Conservation (phyloP, 2,797 vertebrate species). For the Gila robusta region DNA sequence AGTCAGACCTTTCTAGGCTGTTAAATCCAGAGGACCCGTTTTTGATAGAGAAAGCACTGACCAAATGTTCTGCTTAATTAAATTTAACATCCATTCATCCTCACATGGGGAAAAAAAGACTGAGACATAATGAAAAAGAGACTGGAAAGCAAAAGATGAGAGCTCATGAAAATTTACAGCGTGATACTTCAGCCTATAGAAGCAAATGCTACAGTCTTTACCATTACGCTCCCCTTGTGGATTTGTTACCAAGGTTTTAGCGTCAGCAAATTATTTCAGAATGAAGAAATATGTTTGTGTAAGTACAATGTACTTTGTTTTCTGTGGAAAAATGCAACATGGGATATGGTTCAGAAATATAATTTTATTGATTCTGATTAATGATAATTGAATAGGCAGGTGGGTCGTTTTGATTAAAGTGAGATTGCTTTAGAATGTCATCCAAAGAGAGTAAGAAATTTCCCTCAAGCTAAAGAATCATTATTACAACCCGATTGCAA, state of each 20-base stretch:
- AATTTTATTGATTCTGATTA: slow-evolving; percentile 52
- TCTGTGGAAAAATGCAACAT: background rate
- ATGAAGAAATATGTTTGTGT: background rate
- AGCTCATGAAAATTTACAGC: slow-evolving; percentile 80
- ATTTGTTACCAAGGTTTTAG: slow-evolving; percentile 68
- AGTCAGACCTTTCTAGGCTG: slow-evolving; percentile 68
- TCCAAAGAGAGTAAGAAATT: slow-evolving; percentile 25
- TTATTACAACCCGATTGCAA: slow-evolving; percentile 63
- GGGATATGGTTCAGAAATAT: slow-evolving; percentile 27
- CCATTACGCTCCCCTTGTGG: slow-evolving; percentile 63
- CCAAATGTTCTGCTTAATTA: slow-evolving; percentile 82
- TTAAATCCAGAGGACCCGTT: slow-evolving; percentile 67
- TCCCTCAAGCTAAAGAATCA: slow-evolving; percentile 53
- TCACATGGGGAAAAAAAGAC: slow-evolving; percentile 56
- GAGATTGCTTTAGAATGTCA: slow-evolving; percentile 56
- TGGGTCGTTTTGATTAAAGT: slow-evolving; percentile 51
- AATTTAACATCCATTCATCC: slow-evolving; percentile 77
- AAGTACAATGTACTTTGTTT: background rate
- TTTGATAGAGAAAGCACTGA: slow-evolving; percentile 72
- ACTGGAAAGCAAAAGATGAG: slow-evolving; percentile 67
- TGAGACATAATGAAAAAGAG: slow-evolving; percentile 44
- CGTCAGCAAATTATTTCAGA: background rate
- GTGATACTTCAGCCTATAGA: slow-evolving; percentile 55
- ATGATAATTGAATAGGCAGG: slow-evolving; percentile 49
- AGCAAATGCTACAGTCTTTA: slow-evolving; percentile 51